Percentiles rank a stretch among this genome's conserved stretches.
Conservation (phyloP, 2,888 invertebrate genomes). For the Hypercompe scribonia region DNA sequence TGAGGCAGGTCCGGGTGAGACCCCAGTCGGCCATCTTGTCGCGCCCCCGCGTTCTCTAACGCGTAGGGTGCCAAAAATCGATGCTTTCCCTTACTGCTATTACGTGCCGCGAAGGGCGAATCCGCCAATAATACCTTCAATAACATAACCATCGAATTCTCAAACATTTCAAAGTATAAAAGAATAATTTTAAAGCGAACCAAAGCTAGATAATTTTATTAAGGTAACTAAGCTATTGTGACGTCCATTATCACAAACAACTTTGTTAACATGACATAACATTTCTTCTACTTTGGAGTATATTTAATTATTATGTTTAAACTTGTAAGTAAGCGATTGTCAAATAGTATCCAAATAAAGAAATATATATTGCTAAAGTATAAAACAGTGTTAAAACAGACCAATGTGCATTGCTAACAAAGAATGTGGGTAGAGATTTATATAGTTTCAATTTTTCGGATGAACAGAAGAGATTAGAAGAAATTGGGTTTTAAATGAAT, state of each 20-base stretch:
- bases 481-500: neutral
- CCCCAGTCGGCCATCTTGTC: constrained; percentile 74
- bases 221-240: neutral
- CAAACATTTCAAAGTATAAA: constrained; percentile 22
- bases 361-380: neutral
- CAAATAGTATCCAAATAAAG: neutral
- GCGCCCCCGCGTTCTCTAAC: constrained; percentile 71
- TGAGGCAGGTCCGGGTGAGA: constrained; percentile 81
- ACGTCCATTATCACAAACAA: neutral
- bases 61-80: constrained; percentile 84
- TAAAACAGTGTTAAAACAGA: neutral
- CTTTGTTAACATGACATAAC: neutral
- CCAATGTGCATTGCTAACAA: neutral
- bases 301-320: neutral
- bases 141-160: constrained; percentile 39
- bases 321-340: neutral
- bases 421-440: neutral
- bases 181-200: no score
- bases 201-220: neutral
- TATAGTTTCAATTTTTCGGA: neutral
- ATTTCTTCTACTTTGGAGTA: neutral
- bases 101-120: constrained; percentile 73
- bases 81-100: constrained; percentile 79
- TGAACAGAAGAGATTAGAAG: neutral
- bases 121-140: constrained; percentile 64